phyloP scores from a whole-genome alignment of 30 jellyfish, hydroid and myxozoan genomes.

The Cassiopea andromeda region DNA sequence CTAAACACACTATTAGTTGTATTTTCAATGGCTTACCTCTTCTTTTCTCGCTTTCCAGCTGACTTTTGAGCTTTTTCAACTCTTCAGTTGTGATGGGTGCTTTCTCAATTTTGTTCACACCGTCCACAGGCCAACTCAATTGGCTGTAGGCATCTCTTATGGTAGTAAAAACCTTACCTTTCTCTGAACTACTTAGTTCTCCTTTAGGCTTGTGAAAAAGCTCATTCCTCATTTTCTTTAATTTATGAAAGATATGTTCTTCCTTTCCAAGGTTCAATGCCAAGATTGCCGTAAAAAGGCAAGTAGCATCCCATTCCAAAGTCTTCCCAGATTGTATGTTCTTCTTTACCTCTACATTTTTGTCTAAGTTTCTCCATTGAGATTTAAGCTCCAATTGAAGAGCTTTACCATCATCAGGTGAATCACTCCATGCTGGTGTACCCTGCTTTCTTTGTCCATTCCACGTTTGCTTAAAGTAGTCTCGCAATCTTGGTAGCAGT shows the following conservation, averaged over 20 bases:
- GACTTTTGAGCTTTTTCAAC: background rate
- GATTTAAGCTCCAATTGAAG: background rate
- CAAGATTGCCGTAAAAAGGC: background rate
- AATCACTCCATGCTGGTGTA: slow-evolving; percentile 22
- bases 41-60: background rate
- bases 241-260: background rate
- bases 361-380: background rate
- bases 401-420: slow-evolving; percentile 11
- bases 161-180: background rate
- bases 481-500: background rate
- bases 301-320: slow-evolving; percentile 6
- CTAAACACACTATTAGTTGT: background rate
- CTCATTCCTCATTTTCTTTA: background rate
- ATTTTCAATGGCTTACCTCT: background rate
- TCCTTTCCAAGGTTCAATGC: background rate
- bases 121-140: background rate
- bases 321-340: slow-evolving; percentile 5
- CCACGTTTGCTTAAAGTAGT: slow-evolving; percentile 17
- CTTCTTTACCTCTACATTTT: background rate
- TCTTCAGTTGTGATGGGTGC: background rate
- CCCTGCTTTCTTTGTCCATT: background rate
- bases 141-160: background rate
- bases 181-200: background rate
- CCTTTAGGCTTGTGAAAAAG: background rate
- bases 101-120: background rate